phyloP scores from a whole-genome alignment of 2,888 invertebrate genomes.

The Athripsodes cinereus region DNA sequence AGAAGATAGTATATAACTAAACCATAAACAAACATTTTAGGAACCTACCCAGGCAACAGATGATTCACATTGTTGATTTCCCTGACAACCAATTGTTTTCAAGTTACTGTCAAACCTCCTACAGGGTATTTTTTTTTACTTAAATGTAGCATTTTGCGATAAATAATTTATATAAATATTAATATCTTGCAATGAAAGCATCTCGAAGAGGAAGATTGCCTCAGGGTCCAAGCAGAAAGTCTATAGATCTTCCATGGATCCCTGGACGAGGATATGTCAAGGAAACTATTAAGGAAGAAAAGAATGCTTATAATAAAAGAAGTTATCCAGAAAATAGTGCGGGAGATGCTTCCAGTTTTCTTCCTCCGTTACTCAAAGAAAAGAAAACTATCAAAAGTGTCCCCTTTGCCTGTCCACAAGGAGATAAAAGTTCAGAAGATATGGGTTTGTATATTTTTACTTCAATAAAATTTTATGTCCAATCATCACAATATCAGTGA shows the following conservation, averaged over 20 bases:
- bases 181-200: neutral
- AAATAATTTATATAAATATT: neutral
- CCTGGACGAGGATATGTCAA: conserved; percentile 12
- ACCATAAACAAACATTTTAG: too few species aligned
- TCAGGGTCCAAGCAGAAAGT: neutral
- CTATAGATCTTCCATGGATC: conserved; percentile 14
- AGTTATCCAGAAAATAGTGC: conserved; percentile 7
- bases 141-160: neutral
- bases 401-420: conserved; percentile 1
- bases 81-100: neutral
- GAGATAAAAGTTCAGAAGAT: neutral
- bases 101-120: neutral
- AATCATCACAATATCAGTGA: too few species aligned
- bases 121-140: neutral
- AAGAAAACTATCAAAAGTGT: conserved; percentile 9
- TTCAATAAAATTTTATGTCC: too few species aligned
- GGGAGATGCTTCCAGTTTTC: neutral
- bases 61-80: neutral
- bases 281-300: conserved; percentile 1
- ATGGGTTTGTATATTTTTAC: neutral
- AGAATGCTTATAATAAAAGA: conserved; percentile 4
- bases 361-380: conserved; percentile 11
- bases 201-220: neutral
- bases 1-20: too few species aligned
- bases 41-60: neutral